Conservation (phyloP, 2,888 invertebrate species). For the Drosophila greeni region DNA sequence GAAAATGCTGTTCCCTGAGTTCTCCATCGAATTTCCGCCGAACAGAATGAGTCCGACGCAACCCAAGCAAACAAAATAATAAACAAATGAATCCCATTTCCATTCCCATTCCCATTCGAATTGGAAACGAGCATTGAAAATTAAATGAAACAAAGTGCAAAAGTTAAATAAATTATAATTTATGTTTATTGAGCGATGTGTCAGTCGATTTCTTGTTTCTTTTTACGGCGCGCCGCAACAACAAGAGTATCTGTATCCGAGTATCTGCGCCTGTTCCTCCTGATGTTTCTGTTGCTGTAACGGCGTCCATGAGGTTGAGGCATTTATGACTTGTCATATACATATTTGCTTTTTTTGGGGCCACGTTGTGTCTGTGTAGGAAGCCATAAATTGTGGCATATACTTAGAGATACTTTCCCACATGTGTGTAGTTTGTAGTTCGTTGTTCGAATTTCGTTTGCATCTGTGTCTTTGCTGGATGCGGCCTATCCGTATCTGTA, state of each 20-base stretch:
- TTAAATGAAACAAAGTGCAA: conserved; percentile 52
- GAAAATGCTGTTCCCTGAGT: conserved; percentile 24
- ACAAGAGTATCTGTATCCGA: conserved; percentile 47
- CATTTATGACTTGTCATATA: conserved; percentile 72
- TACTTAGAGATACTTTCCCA: conserved; percentile 41
- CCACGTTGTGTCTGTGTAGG: conserved; percentile 56
- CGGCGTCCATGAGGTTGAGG: conserved; percentile 38
- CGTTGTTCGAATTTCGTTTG: conserved; percentile 21
- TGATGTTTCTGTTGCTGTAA: conserved; percentile 22
- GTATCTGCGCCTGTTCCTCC: conserved; percentile 12
- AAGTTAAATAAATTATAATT: conserved; percentile 71
- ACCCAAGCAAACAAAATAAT: conserved; percentile 29
- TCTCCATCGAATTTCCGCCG: conserved; percentile 24
- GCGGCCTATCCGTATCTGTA: conserved; percentile 21
- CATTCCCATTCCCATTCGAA: conserved; percentile 26
- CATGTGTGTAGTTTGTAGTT: conserved; percentile 33
- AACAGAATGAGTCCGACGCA: conserved; percentile 22
- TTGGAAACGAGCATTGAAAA: conserved; percentile 44
- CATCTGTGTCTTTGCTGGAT: conserved; percentile 40
- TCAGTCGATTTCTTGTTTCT: conserved; percentile 52
- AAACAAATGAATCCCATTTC: conserved; percentile 33
- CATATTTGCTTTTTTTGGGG: conserved; percentile 44
- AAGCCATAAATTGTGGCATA: conserved; percentile 64
- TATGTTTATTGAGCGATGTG: conserved; percentile 72
- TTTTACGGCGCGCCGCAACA: conserved; percentile 53